These are phyloP conservation scores for Diadophis punctatus DNA, from an alignment of 2,113 vertebrate genomes.

Conservation along the genomic window DNA sequence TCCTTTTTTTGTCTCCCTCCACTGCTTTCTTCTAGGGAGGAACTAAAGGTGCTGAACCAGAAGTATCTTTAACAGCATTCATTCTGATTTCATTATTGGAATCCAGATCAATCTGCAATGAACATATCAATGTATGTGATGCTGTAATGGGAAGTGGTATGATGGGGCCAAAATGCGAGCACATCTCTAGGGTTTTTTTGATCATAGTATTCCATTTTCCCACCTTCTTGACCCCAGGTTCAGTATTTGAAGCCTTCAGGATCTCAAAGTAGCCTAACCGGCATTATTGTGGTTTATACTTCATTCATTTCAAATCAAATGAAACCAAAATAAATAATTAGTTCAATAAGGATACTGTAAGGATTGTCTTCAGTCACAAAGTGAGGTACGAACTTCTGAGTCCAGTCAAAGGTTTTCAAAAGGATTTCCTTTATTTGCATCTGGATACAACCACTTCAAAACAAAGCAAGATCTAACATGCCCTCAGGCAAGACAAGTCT, in stretches of 20 bases:
- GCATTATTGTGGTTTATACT: background rate
- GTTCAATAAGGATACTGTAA: background rate
- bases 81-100: conserved; percentile 79
- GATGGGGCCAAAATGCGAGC: background rate
- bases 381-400: too few relatives aligned
- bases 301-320: background rate
- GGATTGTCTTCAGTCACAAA: too few relatives aligned
- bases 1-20: rapidly evolving
- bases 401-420: too few relatives aligned
- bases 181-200: rapidly evolving
- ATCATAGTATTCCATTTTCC: background rate
- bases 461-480: too few relatives aligned
- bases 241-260: background rate
- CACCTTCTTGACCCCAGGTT: background rate
- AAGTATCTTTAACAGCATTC: conserved; percentile 83
- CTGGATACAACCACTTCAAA: too few relatives aligned
- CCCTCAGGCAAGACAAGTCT: too few relatives aligned
- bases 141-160: rapidly evolving
- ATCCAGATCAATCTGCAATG: conserved; percentile 62
- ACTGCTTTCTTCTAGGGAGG: conserved; percentile 67
- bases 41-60: conserved; percentile 53
- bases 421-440: too few relatives aligned
- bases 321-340: background rate
- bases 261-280: background rate
- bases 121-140: conserved; percentile 70